A percentile compares a stretch with the other conserved stretches of the same genome.
phyloP scores from a whole-genome alignment of 2,888 invertebrate genomes.

The Andrena dorsata region DNA sequence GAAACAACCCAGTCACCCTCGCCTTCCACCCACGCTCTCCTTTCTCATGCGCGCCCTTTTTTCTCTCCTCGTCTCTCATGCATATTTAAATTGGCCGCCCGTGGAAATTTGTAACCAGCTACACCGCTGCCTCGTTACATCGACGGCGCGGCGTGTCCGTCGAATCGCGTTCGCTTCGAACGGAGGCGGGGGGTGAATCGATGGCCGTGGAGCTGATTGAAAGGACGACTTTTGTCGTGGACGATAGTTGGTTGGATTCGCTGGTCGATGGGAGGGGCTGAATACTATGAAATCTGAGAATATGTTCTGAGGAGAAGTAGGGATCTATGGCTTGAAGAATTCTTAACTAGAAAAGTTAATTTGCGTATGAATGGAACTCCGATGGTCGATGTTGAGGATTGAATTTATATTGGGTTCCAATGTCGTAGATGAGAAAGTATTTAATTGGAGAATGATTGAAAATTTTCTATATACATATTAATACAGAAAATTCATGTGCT shows the following conservation, averaged over 20 bases:
- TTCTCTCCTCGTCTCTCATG: constrained; percentile 63
- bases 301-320: background rate
- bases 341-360: background rate
- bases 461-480: background rate
- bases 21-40: constrained; percentile 30
- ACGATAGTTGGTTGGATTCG: background rate
- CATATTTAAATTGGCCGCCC: constrained; percentile 77
- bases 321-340: background rate
- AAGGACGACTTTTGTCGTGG: constrained; percentile 4
- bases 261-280: background rate
- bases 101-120: constrained; percentile 70
- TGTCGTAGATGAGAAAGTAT: too few relatives aligned
- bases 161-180: constrained; percentile 22
- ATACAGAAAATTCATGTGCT: background rate
- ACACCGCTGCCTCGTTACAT: constrained; percentile 36
- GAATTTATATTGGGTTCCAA: too few relatives aligned
- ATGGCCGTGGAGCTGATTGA: background rate
- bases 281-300: background rate
- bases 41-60: constrained; percentile 2
- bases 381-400: too few relatives aligned
- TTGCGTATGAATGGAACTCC: background rate
- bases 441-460: background rate
- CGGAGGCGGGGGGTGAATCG: background rate
- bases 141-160: constrained; percentile 1
- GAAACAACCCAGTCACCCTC: constrained; percentile 69